These are phyloP conservation scores for Bellardia pandia DNA, from an alignment of 2,888 invertebrate species.

Conservation along the genomic window DNA sequence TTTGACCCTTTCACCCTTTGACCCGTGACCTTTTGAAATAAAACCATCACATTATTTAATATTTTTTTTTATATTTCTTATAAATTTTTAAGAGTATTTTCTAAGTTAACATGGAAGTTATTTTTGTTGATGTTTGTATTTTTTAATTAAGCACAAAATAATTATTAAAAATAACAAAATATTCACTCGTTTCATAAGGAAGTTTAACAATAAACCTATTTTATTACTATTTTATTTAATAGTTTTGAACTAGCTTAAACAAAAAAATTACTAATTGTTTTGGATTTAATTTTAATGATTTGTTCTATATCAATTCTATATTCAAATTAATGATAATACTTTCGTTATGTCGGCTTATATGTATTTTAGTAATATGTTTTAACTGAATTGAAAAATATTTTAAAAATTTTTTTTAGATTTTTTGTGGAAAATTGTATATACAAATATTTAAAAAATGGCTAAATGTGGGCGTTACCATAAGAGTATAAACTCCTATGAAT, in stretches of 20 bases:
- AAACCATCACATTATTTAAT: background rate
- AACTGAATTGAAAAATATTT: no score
- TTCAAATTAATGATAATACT: slow-evolving; percentile 53
- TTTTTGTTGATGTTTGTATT: slow-evolving; percentile 1
- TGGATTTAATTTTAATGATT: background rate
- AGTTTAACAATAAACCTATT: slow-evolving; percentile 25
- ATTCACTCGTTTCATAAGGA: slow-evolving; percentile 60
- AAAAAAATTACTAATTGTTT: background rate
- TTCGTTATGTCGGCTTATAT: slow-evolving; percentile 49
- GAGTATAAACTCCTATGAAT: background rate
- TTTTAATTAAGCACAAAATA: slow-evolving; percentile 61
- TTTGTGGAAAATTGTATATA: background rate
- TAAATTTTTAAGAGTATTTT: slow-evolving; percentile 43
- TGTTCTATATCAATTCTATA: background rate
- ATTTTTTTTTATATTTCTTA: slow-evolving; percentile 49
- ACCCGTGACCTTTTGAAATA: background rate
- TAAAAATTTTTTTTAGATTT: no score
- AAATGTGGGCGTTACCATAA: background rate
- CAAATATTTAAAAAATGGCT: background rate
- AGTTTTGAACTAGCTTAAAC: slow-evolving; percentile 37
- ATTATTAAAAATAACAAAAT: slow-evolving; percentile 39
- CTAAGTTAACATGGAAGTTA: slow-evolving; percentile 44
- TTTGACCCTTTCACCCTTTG: no score
- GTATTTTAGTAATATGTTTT: slow-evolving; percentile 14
- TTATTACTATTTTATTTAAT: slow-evolving; percentile 21